Evolutionary conservation across 2,797 vertebrate species (phyloP), one percentile per base, ranked within the genome.

Genomic region (Sibirionetta formosa): DNA sequence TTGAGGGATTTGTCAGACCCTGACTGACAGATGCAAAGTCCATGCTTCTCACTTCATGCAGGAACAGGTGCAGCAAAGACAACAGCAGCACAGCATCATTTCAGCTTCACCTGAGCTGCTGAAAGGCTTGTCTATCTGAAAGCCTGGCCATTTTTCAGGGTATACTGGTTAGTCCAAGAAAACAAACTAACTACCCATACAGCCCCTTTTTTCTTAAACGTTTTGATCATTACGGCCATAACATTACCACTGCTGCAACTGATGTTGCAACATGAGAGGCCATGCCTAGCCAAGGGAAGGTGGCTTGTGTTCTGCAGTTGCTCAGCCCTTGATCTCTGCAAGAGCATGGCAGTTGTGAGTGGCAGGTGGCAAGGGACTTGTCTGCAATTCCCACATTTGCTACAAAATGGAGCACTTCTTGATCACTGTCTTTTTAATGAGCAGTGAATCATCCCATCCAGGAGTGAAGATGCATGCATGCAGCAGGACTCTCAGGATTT

Each of bases 301-400:
- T 17, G 70, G 72, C 48, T 48, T 76, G 65, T 46, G 42, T 3
- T 80, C 60, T 77, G 58, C 29, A 38, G 77, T 75, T 92, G 69
- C 22, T 83, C 50, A 6, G 24, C 70, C 68, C 71, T 88, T 73
- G 86, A 92, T 80, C 81, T 85, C 63, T 3, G 18, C 54, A 13
- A 1, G 26, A 66, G 50, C 31, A 54, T 0, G 3, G 63, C 44
- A 11, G 50, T 29, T 1, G 8, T n/a, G 69, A 2, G 10, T 29
- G 70, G 86, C 77, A 94, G 86, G 86, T 86, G 72, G 81, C 70
- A 65, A 57, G 83, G 68, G 81, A 97, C 84, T 8, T 64, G 65
- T 65, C 13, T 12, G 71, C 77, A 70, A 71, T 75, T 79, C 36
- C 89, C 86, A 63, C 63, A 11, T 68, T 95, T 78, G 82, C 73